Base-by-base conservation (phyloP, 2,113 vertebrate species). In the Fukomys damarensis region DNA sequence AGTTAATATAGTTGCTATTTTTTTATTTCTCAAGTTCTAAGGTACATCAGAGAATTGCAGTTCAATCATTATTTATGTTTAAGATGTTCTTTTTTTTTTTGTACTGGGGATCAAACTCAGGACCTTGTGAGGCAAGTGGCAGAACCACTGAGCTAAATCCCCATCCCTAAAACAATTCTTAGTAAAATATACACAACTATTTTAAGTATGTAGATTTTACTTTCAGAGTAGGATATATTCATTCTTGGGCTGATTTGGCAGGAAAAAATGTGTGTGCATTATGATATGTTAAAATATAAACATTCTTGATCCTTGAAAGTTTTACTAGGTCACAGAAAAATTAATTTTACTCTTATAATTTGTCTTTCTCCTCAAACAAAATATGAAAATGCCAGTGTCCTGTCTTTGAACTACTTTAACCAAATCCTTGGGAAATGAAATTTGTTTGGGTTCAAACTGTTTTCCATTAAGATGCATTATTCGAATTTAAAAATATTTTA, bases 291-390 rank as follows among this genome's bases (percentile, higher is more conserved):
- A 96, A 93, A 93, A 49, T 95, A 79, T 84, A 72, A 91, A 96
- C 59, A 93, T 4, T 54, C 56, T 52, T 65, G 38, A 93, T 49
- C 61, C 38, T 89, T 93, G 66, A 95, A 86, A 91, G 63, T 96
- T 96, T 95, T 79, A 95, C 82, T 82, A 95, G n/a, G 80, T 89
- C 30, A 65, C 10, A 43, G 72, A 32, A 93, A 97, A 95, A 86
- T 96, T 96, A 49, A 97, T 95, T 94, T 28, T 54, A 41, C 61
- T 79, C 89, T 96, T 43, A 91, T 86, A 92, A 96, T 84, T 93
- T 86, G 82, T 74, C 16, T 90, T 82, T 92, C 41, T 77, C 11
- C n/a, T 95, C 66, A 94, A 91, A 91, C 14, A 91, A 76, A 94
- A 94, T 94, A 89, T 86, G 82, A 80, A 97, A 86, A 95, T 94